Conservation (phyloP, 2,113 vertebrate species). For the Myotis yumanensis region DNA sequence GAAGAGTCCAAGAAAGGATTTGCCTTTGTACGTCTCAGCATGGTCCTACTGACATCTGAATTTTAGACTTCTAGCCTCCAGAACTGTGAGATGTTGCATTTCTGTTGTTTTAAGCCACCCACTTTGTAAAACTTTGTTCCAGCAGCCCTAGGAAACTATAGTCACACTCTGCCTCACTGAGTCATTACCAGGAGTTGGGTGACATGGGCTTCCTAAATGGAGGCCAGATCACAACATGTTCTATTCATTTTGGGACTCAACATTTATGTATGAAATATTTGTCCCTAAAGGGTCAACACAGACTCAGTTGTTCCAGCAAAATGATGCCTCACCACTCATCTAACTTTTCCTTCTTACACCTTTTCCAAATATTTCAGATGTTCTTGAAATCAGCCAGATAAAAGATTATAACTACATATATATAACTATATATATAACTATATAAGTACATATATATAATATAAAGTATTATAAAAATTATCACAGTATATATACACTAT, state of each 20-base stretch:
- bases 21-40: background rate
- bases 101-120: background rate
- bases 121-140: background rate
- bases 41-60: background rate
- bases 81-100: background rate
- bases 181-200: background rate
- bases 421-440: no score
- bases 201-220: background rate
- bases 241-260: background rate
- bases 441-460: background rate
- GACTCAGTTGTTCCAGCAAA: background rate
- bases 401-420: background rate
- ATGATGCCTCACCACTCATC: background rate
- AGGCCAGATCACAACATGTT: background rate
- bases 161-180: background rate
- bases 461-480: no score
- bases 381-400: constrained; percentile 33
- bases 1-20: background rate
- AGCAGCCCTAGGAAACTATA: background rate
- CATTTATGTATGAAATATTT: background rate
- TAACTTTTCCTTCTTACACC: background rate
- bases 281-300: background rate
- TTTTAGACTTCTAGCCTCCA: background rate
- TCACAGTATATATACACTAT: no score
- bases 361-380: constrained; percentile 9